Evolutionary conservation across 2,797 vertebrate genomes (phyloP).

Genomic region (Brotula barbata): DNA sequence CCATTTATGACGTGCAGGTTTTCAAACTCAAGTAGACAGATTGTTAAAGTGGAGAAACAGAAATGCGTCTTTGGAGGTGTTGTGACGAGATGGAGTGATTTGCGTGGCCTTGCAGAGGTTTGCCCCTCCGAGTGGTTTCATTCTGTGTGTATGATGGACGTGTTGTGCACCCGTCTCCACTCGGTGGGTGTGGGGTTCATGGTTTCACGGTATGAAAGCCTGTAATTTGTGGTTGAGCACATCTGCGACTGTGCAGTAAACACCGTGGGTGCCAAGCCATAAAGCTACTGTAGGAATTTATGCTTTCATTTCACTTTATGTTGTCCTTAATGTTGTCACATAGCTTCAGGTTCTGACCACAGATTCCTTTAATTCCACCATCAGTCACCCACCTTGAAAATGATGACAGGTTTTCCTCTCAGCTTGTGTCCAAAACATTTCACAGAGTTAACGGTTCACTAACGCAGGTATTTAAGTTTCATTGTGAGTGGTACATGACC

Average conservation of each 20-base stretch:
- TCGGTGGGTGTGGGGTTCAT: conserved; percentile 12
- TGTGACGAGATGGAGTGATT: too few relatives aligned
- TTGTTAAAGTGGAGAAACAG: too few relatives aligned
- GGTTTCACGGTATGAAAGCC: conserved; percentile 20
- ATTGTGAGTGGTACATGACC: conserved; percentile 11
- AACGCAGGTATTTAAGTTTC: conserved; percentile 20
- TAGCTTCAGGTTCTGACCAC: conserved; percentile 11
- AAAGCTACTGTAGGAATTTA: conserved; percentile 16
- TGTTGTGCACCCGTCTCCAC: conserved; percentile 2
- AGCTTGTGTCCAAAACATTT: too few relatives aligned
- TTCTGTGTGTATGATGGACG: conserved; percentile 13
- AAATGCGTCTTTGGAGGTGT: too few relatives aligned
- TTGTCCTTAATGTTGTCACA: conserved; percentile 28
- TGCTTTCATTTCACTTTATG: conserved; percentile 22
- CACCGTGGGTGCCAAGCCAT: conserved; percentile 25
- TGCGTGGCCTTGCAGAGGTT: too few relatives aligned
- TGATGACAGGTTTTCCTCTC: too few relatives aligned
- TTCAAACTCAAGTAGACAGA: too few relatives aligned
- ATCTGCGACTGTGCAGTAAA: conserved; percentile 27
- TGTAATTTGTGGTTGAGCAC: conserved; percentile 47
- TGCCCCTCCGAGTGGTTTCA: too few relatives aligned
- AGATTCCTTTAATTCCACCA: too few relatives aligned
- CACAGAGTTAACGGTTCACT: conserved; percentile 12
- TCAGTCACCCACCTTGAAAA: too few relatives aligned
- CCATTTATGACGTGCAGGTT: too few relatives aligned